A percentile compares a stretch with the other conserved stretches of the same genome.
Evolutionary conservation across 2,113 vertebrate species (phyloP).

Genomic region (Phyllostomus discolor): DNA sequence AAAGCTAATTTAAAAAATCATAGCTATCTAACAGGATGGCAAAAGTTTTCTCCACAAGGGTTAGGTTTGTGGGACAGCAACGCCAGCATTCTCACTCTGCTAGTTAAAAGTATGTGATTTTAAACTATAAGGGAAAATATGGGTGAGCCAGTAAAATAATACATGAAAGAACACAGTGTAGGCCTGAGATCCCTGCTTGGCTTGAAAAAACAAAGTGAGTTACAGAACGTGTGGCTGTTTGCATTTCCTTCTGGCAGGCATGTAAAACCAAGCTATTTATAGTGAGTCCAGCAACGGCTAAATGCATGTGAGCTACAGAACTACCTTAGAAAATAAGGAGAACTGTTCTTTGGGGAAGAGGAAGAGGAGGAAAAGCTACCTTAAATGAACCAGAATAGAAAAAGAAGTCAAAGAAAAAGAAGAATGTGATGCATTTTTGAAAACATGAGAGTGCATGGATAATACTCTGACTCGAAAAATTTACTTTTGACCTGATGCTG

Average conservation of each 20-base stretch:
- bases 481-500: neutral
- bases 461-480: neutral
- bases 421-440: neutral
- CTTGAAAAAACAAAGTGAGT: conserved; percentile 18
- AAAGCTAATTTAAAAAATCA: neutral
- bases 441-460: neutral
- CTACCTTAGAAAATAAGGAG: conserved; percentile 36
- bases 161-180: conserved; percentile 36
- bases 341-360: neutral
- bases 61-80: neutral
- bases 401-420: neutral
- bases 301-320: conserved; percentile 47
- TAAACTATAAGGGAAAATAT: conserved; percentile 29
- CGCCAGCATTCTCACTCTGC: neutral
- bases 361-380: neutral
- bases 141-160: conserved; percentile 24
- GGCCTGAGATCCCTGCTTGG: neutral
- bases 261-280: conserved; percentile 69
- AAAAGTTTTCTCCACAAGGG: neutral
- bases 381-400: conserved; percentile 29
- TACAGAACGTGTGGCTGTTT: conserved; percentile 19
- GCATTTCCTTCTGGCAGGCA: conserved; percentile 60
- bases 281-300: conserved; percentile 38
- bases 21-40: neutral
- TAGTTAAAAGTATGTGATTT: conserved; percentile 8